These are phyloP conservation scores for Indri indri DNA, from an alignment of 2,113 vertebrate genomes.

Conservation along the genomic window DNA sequence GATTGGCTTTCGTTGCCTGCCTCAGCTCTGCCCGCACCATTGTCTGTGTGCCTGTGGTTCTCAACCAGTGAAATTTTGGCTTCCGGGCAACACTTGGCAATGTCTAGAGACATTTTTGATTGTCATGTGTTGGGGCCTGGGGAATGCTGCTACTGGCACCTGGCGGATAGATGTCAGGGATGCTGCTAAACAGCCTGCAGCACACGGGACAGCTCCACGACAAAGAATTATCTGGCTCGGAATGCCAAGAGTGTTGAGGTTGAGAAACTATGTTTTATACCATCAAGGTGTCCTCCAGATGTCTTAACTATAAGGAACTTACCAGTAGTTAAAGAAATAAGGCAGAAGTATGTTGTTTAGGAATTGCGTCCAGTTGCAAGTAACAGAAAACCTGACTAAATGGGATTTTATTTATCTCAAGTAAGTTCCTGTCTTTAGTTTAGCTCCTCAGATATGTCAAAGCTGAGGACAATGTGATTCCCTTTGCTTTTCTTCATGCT, in stretches of 20 bases:
- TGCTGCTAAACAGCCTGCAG: neutral
- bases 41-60: too few species aligned
- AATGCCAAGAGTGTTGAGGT: neutral
- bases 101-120: neutral
- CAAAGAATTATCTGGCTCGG: too few species aligned
- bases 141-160: too few species aligned
- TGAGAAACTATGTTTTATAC: neutral
- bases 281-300: too few species aligned
- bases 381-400: neutral
- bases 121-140: neutral
- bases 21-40: neutral
- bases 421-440: neutral
- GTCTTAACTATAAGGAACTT: neutral
- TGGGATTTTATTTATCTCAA: neutral
- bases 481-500: neutral
- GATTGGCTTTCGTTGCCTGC: neutral
- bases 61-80: neutral
- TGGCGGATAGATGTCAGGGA: neutral
- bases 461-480: neutral
- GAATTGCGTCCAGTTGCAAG: neutral
- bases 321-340: neutral
- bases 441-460: neutral
- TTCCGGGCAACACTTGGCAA: neutral
- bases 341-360: neutral
- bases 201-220: neutral